Conservation (phyloP, 23 tunicate species). For the Halocynthia aurantium region DNA sequence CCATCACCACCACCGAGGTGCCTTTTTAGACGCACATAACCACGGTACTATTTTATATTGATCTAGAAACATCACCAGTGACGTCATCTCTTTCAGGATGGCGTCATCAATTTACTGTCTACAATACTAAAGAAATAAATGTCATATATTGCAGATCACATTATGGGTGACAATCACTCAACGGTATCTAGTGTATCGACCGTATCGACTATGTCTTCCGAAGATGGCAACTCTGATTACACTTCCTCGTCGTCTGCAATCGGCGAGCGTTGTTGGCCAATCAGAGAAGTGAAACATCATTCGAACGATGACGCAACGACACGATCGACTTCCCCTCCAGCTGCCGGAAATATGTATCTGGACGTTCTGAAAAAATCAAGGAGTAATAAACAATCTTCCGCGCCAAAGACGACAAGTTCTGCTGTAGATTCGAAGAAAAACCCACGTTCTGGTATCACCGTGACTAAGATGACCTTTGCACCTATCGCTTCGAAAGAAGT, state of each 20-base stretch:
- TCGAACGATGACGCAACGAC: slow-evolving; percentile 3
- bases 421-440: slow-evolving; percentile 5
- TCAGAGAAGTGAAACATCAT: slow-evolving; percentile 1
- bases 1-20: slow-evolving; percentile 6
- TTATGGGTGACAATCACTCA: slow-evolving; percentile 18
- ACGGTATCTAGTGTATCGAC: slow-evolving; percentile 63
- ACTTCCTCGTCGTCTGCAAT: background rate
- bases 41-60: too few relatives aligned
- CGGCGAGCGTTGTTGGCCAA: slow-evolving; percentile 10
- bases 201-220: slow-evolving; percentile 67
- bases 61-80: too few relatives aligned
- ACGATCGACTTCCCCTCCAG: background rate
- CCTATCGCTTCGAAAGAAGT: slow-evolving; percentile 1
- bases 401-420: background rate
- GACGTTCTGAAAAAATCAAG: slow-evolving; percentile 40
- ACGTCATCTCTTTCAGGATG: too few relatives aligned
- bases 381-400: background rate
- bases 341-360: slow-evolving; percentile 44
- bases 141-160: slow-evolving; percentile 1
- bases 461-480: slow-evolving; percentile 24
- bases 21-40: too few relatives aligned
- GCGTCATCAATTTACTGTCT: too few relatives aligned
- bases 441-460: slow-evolving; percentile 4
- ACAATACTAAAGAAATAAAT: too few relatives aligned
- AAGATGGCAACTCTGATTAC: slow-evolving; percentile 40